Evolutionary conservation across 2,797 vertebrate genomes (phyloP), one percentile per base, ranked within the genome.

Genomic region (Taeniopygia guttata): DNA sequence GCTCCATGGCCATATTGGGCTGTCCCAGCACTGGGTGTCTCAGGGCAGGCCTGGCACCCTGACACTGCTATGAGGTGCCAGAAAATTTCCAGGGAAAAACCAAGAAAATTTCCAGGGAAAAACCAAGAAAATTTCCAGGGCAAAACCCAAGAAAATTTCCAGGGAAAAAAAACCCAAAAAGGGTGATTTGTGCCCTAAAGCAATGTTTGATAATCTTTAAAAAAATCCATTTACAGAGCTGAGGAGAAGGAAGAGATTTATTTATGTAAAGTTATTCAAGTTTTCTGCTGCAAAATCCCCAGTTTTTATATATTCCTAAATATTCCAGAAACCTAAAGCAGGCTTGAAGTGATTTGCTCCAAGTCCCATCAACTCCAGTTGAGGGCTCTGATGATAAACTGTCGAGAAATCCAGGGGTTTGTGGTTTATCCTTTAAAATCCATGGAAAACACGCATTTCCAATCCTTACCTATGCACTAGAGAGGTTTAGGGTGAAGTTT

Each of bases 1-100:
- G 21, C 30, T 29, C 70, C 25, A 0, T 20, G 43, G 48, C 11
- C 11, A 0, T 11, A 1, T 16, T 4, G 2, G 43, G 20, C 25
- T 30, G 22, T 55, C n/a, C n/a, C 22, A 16, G 36, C 3, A 0
- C 8, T 27, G 30, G 29, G 8, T 27, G 26, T 20, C 40, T 62
- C 58, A 0, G 42, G 21, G 11, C 42, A 46, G 55, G 40, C 12
- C 60, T 58, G 43, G 7, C 42, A 26, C 5, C 16, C 43, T 29
- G 46, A 2, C 13, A 11, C 1, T 27, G 23, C 54, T 54, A 62
- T 23, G 72, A 42, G 70, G 18, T 30, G 15, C 43, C 5, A 16
- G 21, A n/a, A 45, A 17, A 25, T 63, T 43, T 21, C 45, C 5
- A 16, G 70, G 48, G 63, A 8, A 63, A 68, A 51, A 9, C 6